These are phyloP conservation scores for Sympetrum striolatum DNA, from an alignment of 2,888 invertebrate species.

Conservation along the genomic window DNA sequence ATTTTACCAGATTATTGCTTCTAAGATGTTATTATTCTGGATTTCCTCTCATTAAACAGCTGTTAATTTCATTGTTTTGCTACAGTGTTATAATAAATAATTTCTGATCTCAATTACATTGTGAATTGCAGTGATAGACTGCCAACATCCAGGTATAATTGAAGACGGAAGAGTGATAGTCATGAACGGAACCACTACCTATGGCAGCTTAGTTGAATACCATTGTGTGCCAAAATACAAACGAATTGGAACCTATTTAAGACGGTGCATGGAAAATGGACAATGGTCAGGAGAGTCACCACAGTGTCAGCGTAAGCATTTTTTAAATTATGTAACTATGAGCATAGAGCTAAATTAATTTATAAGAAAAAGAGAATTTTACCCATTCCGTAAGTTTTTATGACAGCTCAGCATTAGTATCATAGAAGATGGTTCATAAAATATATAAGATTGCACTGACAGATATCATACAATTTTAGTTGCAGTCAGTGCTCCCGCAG, in stretches of 20 bases:
- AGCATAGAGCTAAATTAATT: too few relatives aligned
- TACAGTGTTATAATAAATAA: too few relatives aligned
- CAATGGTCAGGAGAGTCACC: conserved; percentile 89
- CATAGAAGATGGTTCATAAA: not conserved
- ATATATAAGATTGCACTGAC: too few relatives aligned
- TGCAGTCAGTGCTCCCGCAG: conserved; percentile 68
- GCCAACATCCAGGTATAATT: conserved; percentile 78
- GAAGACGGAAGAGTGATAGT: conserved; percentile 87
- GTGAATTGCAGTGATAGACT: conserved; percentile 75
- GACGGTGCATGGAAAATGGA: conserved; percentile 84
- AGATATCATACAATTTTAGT: conserved; percentile 49
- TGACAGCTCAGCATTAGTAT: too few relatives aligned
- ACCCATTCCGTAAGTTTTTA: too few relatives aligned
- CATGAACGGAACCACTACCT: conserved; percentile 82
- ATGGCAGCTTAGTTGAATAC: conserved; percentile 86
- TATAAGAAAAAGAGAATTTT: too few relatives aligned
- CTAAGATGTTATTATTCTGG: too few relatives aligned
- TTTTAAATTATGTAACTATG: too few relatives aligned
- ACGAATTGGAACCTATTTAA: conserved; percentile 79
- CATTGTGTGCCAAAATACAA: conserved; percentile 87
- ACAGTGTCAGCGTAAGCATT: conserved; percentile 72
- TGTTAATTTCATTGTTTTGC: not conserved
- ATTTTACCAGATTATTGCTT: too few relatives aligned
- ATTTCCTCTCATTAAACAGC: too few relatives aligned
- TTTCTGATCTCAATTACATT: not conserved